Base-by-base conservation (phyloP, 1,140 invertebrate genomes). In the Chironomus striatipennis region DNA sequence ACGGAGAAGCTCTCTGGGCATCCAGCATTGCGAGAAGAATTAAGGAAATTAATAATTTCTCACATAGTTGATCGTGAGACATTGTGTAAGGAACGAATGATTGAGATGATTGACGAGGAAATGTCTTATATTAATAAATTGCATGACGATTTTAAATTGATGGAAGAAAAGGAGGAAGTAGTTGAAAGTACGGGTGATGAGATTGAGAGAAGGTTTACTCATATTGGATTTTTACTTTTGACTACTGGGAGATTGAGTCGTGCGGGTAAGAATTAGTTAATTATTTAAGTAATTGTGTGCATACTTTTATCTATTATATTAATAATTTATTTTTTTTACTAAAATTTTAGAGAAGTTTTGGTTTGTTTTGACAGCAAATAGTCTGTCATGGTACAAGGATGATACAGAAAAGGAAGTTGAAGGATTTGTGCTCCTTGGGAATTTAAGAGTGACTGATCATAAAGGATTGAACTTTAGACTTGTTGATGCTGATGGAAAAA, bases 91-190 rank as follows among this genome's bases (percentile, higher is more conserved):
- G 95, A 98, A 75, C 96, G 99, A 83, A 89, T 99, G 24, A 85
- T 95, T 67, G 84, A 98, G 76, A 85, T 99, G 67, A 95, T 98
- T 73, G 97, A 99, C 82, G 96, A 96, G 81, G 97, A 99, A 85
- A 86, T 99, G 76, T 96, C 98, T 8, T 99, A 99, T 83, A 99
- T 99, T 95, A 99, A 99, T 84, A 99, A 98, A 64, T 99, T 99
- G 85, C 98, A 99, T 82, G 98, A 99, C 87, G 98, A 99, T 86
- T 99, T 99, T 84, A 98, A 98, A 82, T 96, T 96, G 77, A 98
- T 98, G 85, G 96, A 97, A 78, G 99, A 96, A 81, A 93, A 94
- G 76, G 93, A 95, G 9, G 96, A 98, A 81, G 94, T 92, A 82
- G 87, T 93, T 42, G 87, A 89, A 15, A 96, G 96, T 79, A 90